Conservation (phyloP, 2,888 invertebrate genomes). For the Drosophila atroscutellata region DNA sequence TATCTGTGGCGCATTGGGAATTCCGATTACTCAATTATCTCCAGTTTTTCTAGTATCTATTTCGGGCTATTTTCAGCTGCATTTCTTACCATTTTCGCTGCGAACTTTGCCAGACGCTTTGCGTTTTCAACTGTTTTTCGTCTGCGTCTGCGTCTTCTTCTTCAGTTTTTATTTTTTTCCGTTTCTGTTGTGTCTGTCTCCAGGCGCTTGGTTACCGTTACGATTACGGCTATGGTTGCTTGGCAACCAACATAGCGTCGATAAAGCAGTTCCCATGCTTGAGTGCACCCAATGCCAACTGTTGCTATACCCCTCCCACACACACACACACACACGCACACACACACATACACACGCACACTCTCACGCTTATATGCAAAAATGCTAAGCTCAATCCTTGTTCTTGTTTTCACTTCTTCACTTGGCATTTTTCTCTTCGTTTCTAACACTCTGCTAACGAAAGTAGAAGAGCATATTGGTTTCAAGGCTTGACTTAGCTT, state of each 20-base stretch:
- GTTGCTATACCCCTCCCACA: conserved; percentile 32
- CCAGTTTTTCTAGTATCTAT: conserved; percentile 18
- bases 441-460: neutral
- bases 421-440: conserved; percentile 1
- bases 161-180: conserved; percentile 3
- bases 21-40: conserved; percentile 31
- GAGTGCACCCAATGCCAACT: conserved; percentile 47
- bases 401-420: conserved; percentile 23
- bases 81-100: conserved; percentile 67
- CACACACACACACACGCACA: neutral
- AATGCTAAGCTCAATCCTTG: conserved; percentile 38
- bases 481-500: neutral
- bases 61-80: conserved; percentile 21
- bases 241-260: conserved; percentile 71
- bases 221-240: conserved; percentile 69
- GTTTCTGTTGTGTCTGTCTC: conserved; percentile 19
- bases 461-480: neutral
- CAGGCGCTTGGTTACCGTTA: conserved; percentile 65
- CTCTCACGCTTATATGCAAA: conserved; percentile 28
- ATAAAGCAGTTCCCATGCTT: conserved; percentile 68
- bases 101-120: conserved; percentile 26
- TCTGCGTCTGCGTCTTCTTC: conserved; percentile 5
- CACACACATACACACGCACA: neutral
- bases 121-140: conserved; percentile 7
- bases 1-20: conserved; percentile 87